phyloP scores from a whole-genome alignment of 2,888 invertebrate species.

The Cryptocephalus primarius region DNA sequence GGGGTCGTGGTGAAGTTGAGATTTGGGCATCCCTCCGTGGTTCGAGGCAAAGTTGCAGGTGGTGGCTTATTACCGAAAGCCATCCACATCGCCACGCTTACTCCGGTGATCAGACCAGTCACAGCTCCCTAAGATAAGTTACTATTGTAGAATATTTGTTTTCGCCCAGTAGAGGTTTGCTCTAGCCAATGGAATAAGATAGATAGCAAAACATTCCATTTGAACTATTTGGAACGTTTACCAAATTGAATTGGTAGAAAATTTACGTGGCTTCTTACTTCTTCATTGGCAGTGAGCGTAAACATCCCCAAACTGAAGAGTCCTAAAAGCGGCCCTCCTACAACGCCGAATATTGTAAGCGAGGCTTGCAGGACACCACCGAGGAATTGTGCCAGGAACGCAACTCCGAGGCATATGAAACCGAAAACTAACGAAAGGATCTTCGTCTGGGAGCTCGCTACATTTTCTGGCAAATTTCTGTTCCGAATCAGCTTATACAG shows the following conservation, averaged over 20 bases:
- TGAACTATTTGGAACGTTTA: no score
- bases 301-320: conserved; percentile 81
- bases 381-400: conserved; percentile 71
- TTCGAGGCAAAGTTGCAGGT: conserved; percentile 44
- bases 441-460: conserved; percentile 48
- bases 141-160: neutral
- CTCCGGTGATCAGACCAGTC: conserved; percentile 50
- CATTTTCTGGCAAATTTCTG: conserved; percentile 31
- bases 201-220: no score
- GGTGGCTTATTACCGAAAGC: conserved; percentile 69
- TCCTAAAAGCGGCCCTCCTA: conserved; percentile 79
- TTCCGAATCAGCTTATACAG: conserved; percentile 30
- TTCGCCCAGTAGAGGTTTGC: no score
- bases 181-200: no score
- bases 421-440: conserved; percentile 64
- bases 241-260: no score
- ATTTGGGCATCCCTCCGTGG: conserved; percentile 44
- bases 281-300: conserved; percentile 59
- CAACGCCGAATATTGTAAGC: conserved; percentile 75
- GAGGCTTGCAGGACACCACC: conserved; percentile 84
- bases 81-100: conserved; percentile 67
- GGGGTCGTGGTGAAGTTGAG: neutral
- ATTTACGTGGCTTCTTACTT: conserved; percentile 34
- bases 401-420: conserved; percentile 62
- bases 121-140: conserved; percentile 53